Evolutionary conservation across 2,113 vertebrate species (phyloP), one percentile per base, ranked within the genome.

Genomic region (Pongo abelii): DNA sequence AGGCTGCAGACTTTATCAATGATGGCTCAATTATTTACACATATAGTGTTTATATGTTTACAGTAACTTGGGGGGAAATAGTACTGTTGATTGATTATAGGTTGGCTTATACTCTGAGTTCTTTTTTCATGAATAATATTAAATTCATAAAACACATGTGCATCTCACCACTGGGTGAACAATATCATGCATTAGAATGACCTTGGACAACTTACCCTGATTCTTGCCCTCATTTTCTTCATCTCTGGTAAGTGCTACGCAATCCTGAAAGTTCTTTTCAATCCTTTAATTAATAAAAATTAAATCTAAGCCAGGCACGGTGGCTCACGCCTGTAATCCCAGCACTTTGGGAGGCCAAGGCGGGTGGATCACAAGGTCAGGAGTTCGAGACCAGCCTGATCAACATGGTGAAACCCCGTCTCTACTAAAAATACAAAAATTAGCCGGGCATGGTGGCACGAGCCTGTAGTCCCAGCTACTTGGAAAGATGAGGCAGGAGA

Each of bases 41-140:
- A 93, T 64, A 38, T 57, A 84, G 80, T n/a, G 30, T 94, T 85
- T 92, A 46, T 94, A 84, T 92, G 17, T 92, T 75, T 92, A 74
- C 11, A 88, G 32, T 84, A 69, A 83, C 46, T 77, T 80, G 67
- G 55, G 38, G 25, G 20, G 61, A 89, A 93, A 74, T 43, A 89
- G 43, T 48, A 78, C n/a, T 48, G 6, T 79, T 85, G n/a, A 67
- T 70, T 86, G 67, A 86, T 86, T 91, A n/a, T 84, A 92, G 20
- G 17, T 32, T 85, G 80, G 43, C n/a, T 70, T 95, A 64, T 85
- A 43, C 0, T 81, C 18, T 86, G 57, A 91, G 30, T 35, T 83
- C 38, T 74, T 84, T 83, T 52, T 85, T 79, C 84, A 94, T 30
- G 12, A 81, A 79, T 79, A 79, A n/a, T 35, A 30, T 70, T 91